Conservation (phyloP, 1,140 invertebrate genomes). For the Drosophila pectinifera region DNA sequence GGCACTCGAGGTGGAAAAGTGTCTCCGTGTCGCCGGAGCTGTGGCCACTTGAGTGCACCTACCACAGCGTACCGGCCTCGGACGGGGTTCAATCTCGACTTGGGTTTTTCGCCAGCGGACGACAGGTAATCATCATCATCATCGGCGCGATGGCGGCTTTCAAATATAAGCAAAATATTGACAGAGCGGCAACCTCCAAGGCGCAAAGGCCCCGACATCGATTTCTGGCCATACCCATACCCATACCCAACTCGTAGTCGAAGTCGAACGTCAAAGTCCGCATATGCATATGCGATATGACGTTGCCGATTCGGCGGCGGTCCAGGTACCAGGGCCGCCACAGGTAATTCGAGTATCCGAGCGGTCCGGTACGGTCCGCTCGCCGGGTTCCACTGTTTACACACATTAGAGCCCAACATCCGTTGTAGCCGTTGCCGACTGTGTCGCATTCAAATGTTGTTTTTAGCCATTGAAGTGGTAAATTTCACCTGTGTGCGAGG, state of each 20-base stretch:
- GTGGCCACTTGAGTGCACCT: conserved; percentile 72
- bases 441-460: conserved; percentile 81
- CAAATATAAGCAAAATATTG: conserved; percentile 81
- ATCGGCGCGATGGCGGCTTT: conserved; percentile 47
- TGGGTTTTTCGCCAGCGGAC: conserved; percentile 61
- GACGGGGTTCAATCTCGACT: conserved; percentile 15
- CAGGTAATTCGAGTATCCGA: conserved; percentile 29
- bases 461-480: conserved; percentile 81
- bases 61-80: conserved; percentile 62
- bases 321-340: conserved; percentile 47
- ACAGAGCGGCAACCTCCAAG: conserved; percentile 79
- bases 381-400: conserved; percentile 68
- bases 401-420: conserved; percentile 73
- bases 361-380: conserved; percentile 11
- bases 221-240: conserved; percentile 42
- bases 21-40: conserved; percentile 65
- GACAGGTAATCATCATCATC: conserved; percentile 66
- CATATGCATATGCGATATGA: conserved; percentile 68
- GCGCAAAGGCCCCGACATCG: conserved; percentile 65
- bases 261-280: conserved; percentile 17
- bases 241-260: conserved; percentile 18
- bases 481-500: conserved; percentile 82
- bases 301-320: conserved; percentile 70
- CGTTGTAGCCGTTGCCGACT: conserved; percentile 72
- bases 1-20: conserved; percentile 63